Evolutionary conservation across 2,797 vertebrate genomes (phyloP).

Genomic region (Sebastes cheni): DNA sequence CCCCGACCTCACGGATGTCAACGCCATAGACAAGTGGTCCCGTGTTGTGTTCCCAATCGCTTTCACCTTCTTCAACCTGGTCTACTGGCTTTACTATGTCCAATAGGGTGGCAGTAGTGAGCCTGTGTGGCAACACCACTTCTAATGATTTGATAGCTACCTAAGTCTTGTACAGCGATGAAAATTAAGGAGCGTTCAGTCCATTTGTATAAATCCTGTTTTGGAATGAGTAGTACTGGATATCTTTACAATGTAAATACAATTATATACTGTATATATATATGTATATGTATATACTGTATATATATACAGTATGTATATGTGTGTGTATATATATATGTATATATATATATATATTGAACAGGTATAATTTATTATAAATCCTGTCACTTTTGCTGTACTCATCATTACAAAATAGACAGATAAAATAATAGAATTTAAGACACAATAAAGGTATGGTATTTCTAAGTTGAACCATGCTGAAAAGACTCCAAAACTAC

Average conservation of each 20-base stretch:
- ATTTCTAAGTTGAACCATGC: slow-evolving; percentile 56
- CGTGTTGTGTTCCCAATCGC: slow-evolving; percentile 93
- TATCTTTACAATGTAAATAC: slow-evolving; percentile 79
- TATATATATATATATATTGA: slow-evolving; percentile 42
- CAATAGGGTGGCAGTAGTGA: slow-evolving; percentile 79
- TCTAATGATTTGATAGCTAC: slow-evolving; percentile 30
- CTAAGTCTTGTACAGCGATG: slow-evolving; percentile 42
- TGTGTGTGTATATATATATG: slow-evolving; percentile 44
- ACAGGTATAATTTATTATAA: slow-evolving; percentile 70
- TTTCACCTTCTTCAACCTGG: slow-evolving; percentile 94
- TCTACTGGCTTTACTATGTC: slow-evolving; percentile 97
- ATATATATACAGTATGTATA: background rate
- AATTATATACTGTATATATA: slow-evolving; percentile 65
- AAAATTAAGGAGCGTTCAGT: slow-evolving; percentile 52
- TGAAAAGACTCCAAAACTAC: slow-evolving; percentile 37
- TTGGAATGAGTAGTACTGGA: slow-evolving; percentile 47
- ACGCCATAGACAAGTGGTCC: slow-evolving; percentile 97
- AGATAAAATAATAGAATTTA: slow-evolving; percentile 49
- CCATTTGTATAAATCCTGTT: slow-evolving; percentile 65
- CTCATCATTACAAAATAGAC: slow-evolving; percentile 59
- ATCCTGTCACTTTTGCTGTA: slow-evolving; percentile 64
- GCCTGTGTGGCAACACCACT: background rate
- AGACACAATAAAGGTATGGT: slow-evolving; percentile 41
- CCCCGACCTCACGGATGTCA: slow-evolving; percentile 94
- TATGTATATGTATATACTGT: background rate